Conservation (phyloP, 2,113 vertebrate species). For the Atlantisia rogersi region DNA sequence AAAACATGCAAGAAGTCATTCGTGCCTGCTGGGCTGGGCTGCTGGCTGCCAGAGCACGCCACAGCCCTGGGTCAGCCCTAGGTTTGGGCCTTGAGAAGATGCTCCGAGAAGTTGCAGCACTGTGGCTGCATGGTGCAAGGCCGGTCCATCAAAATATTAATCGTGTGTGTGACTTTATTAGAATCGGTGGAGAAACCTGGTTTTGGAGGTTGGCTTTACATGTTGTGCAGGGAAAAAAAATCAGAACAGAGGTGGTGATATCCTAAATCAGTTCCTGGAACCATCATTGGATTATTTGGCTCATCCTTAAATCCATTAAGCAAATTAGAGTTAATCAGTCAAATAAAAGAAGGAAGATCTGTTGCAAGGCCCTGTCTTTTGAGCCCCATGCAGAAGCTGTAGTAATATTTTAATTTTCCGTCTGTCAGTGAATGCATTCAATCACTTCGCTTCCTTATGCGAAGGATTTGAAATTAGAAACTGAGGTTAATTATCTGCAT, state of each 20-base stretch:
- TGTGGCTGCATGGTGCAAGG: neutral
- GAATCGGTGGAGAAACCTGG: neutral
- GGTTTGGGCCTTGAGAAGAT: neutral
- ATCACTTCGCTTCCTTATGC: conserved; percentile 22
- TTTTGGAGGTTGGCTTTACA: neutral
- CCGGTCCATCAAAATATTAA: neutral
- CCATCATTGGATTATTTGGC: conserved; percentile 65
- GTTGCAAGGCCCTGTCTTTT: conserved; percentile 16
- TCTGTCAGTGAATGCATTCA: conserved; percentile 59
- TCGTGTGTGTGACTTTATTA: neutral
- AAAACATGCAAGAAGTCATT: neutral
- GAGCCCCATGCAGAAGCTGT: conserved; percentile 37
- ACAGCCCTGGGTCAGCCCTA: fast-evolving
- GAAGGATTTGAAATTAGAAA: conserved; percentile 68
- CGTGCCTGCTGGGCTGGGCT: neutral
- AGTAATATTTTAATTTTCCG: conserved; percentile 63
- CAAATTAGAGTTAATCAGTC: conserved; percentile 65
- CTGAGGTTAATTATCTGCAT: conserved; percentile 72
- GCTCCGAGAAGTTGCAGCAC: neutral
- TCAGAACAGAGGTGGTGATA: conserved; percentile 10
- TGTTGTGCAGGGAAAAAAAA: neutral
- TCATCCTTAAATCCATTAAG: conserved; percentile 72
- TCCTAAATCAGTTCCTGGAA: conserved; percentile 52
- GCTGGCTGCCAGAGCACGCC: fast-evolving
- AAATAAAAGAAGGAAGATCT: conserved; percentile 62